Evolutionary conservation across 2,888 invertebrate species (phyloP), one percentile per base, ranked within the genome.

Genomic region (Eucriotettix oculatus): DNA sequence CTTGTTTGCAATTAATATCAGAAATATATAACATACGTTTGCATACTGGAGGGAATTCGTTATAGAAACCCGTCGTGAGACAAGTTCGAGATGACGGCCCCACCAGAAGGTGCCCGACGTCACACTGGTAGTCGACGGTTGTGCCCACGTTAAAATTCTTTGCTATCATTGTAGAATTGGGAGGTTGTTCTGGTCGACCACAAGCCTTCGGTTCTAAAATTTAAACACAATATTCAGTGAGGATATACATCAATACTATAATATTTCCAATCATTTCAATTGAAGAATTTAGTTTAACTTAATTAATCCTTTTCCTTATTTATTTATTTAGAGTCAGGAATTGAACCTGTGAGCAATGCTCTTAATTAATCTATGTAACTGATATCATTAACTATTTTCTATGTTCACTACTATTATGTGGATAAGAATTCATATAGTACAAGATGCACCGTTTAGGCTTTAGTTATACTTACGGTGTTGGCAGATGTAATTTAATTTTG

Each of bases 1-100:
- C 2, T 52, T 16, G 7, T 16, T 16, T 29, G 29, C 7, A 29
- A 29, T 29, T 29, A 29, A 29, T 29, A 29, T 29, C 29, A 29
- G 2, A n/a, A 10, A 42, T 14, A 11, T 29, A 14, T 14, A 40
- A 77, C 85, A 84, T 75, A 93, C 93, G 84, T 83, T 91, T 90
- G 73, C 94, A 94, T 54, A 92, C 90, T 0, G 94, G 93, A 42
- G 93, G 90, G 70, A 92, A 93, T 71, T 93, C 93, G 67, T 91
- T 90, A 71, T 91, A 94, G 75, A 94, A 94, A 54, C 94, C 94
- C 9, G 91, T 93, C 64, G 92, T 87, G 54, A 92, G 79, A 66
- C 94, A 94, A 17, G 87, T 87, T 68, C 94, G 78, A 10, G 83
- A 81, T 0, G 86, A 80, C 0, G 93, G 92, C 1, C 94, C 93